Evolutionary conservation across 1,140 invertebrate genomes (phyloP), one percentile per base, ranked within the genome.

Genomic region (Nebria ingens): DNA sequence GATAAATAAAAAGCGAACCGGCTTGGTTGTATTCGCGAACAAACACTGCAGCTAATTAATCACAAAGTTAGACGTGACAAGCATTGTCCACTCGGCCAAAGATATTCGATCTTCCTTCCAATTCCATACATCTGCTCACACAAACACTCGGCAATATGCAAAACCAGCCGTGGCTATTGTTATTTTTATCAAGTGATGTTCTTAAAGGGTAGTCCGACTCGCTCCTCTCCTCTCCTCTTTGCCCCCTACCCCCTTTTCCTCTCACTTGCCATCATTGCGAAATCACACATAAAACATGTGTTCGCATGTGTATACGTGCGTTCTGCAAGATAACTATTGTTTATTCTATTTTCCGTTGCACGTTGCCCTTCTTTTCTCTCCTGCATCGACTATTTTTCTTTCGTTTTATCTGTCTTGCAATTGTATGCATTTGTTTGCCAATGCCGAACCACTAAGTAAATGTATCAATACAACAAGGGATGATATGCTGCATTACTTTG

Each of bases 151-250:
- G 25, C 13, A 9, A 45, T 17, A 45, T 45, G 40, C 40, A 45
- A 45, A 45, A 45, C 40, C 40, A 4, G 63, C 62, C 61, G 58
- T 59, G 54, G 54, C 62, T 62, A 64, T 65, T 64, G 64, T 65
- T 65, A 60, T 61, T 62, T 64, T 63, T 62, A 57, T 60, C 55
- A 52, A 59, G 57, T 60, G 54, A 57, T n/a, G n/a, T n/a, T n/a
- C n/a, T n/a, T n/a, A n/a, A n/a, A n/a, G n/a, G n/a, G n/a, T n/a
- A n/a, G n/a, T n/a, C n/a, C n/a, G n/a, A n/a, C n/a, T n/a, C n/a
- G n/a, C n/a, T n/a, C n/a, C n/a, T n/a, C 61, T 65, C 59, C 25
- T 34, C n/a, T 34, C 25, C n/a, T 34, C 25, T 34, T 6, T 34
- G 25, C 25, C n/a, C n/a, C n/a, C n/a, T n/a, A n/a, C n/a, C n/a